A percentile compares a stretch with the other conserved stretches of the same genome.
These are phyloP conservation scores for Dysidea cf. avara DNA, from an alignment of 37 sponge, comb jelly and placozoan genomes.

Conservation along the genomic window DNA sequence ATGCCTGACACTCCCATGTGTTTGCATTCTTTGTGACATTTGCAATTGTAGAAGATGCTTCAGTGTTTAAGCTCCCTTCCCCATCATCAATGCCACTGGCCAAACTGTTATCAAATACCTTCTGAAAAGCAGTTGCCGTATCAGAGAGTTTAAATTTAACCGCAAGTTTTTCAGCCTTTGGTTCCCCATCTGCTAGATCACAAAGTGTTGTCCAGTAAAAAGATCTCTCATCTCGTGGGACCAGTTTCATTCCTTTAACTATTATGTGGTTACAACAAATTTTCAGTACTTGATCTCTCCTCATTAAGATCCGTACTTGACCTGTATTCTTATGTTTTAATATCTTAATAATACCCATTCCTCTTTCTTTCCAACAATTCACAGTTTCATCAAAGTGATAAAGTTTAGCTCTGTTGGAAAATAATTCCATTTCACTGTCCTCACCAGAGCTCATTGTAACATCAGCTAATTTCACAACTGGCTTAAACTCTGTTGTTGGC, in stretches of 20 bases:
- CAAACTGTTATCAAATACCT: slow-evolving; percentile 55
- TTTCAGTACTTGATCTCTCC: slow-evolving; percentile 92
- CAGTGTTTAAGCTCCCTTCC: no score
- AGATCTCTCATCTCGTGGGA: slow-evolving; percentile 49
- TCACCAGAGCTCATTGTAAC: slow-evolving; percentile 66
- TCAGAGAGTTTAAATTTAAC: slow-evolving; percentile 83
- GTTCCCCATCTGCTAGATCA: slow-evolving; percentile 78
- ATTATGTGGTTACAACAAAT: slow-evolving; percentile 94
- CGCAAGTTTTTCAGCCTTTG: slow-evolving; percentile 62
- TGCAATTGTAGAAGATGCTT: no score
- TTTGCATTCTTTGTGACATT: no score
- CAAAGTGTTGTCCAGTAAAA: slow-evolving; percentile 79
- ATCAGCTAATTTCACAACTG: slow-evolving; percentile 67
- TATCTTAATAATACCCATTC: slow-evolving; percentile 91
- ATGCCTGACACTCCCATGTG: no score
- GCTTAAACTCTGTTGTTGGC: slow-evolving; percentile 80
- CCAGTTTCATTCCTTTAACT: slow-evolving; percentile 73
- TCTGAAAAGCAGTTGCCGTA: slow-evolving; percentile 64
- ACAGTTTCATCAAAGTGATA: slow-evolving; percentile 73
- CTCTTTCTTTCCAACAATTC: slow-evolving; percentile 93
- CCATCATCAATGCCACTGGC: not conserved
- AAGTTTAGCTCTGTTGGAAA: slow-evolving; percentile 71
- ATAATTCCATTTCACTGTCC: slow-evolving; percentile 70
- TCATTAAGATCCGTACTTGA: slow-evolving; percentile 77
- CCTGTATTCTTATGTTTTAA: slow-evolving; percentile 55